phyloP scores from a whole-genome alignment of 2,113 vertebrate species.

The Tinamus guttatus region DNA sequence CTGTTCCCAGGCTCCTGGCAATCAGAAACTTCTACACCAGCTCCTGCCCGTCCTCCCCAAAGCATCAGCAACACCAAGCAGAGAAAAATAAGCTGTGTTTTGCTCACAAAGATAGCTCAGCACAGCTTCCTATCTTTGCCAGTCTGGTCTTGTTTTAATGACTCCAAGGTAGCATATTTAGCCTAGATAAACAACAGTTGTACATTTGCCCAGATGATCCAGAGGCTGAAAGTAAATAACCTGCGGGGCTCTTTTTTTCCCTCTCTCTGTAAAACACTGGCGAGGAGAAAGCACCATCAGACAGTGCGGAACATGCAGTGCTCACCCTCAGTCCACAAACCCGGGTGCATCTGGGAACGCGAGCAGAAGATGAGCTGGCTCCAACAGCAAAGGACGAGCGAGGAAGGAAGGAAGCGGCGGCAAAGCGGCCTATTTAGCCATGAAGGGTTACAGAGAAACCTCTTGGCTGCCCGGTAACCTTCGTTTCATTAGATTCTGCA shows the following conservation, averaged over 20 bases:
- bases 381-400: neutral
- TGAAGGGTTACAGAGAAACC: neutral
- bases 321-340: neutral
- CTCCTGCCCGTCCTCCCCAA: neutral
- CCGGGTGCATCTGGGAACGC: neutral
- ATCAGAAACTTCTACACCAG: neutral
- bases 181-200: neutral
- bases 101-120: neutral
- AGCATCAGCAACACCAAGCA: neutral
- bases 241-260: neutral
- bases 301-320: neutral
- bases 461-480: neutral
- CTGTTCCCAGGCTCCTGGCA: neutral
- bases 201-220: neutral
- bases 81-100: neutral
- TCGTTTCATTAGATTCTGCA: neutral
- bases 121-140: neutral
- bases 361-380: accelerated
- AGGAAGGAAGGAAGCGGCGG: accelerated
- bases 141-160: neutral
- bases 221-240: neutral
- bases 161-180: neutral
- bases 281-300: too few relatives aligned
- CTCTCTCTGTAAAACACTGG: too few relatives aligned
- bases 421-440: neutral